Evolutionary conservation across 2,888 invertebrate species (phyloP).

Genomic region (Diogma glabrata): DNA sequence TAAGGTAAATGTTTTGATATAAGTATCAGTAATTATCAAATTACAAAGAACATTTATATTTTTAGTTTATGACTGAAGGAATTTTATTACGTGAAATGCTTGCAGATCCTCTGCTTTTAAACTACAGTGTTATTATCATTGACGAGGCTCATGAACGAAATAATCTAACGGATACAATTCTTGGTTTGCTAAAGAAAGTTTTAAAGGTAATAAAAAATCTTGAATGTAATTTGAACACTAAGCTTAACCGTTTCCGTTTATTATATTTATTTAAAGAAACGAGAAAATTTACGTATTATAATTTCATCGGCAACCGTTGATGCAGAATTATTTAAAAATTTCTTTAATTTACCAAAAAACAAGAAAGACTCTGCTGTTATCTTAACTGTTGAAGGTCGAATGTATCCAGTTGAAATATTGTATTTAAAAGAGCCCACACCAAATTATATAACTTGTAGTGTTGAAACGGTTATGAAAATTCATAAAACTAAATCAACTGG

Average conservation of each 20-base stretch:
- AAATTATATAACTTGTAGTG: conserved; percentile 76
- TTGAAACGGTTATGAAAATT: conserved; percentile 82
- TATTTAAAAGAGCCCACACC: conserved; percentile 77
- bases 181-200: conserved; percentile 90
- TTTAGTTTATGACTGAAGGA: conserved; percentile 92
- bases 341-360: conserved; percentile 51
- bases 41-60: conserved; percentile 12
- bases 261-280: conserved; percentile 44
- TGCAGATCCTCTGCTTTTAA: conserved; percentile 80
- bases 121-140: conserved; percentile 77
- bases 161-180: conserved; percentile 81
- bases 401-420: conserved; percentile 75
- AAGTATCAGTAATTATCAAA: background rate
- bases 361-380: conserved; percentile 61
- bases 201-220: no score
- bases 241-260: no score
- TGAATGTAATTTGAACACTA: no score
- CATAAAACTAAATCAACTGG: conserved; percentile 73
- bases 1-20: conserved; percentile 43
- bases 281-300: conserved; percentile 69
- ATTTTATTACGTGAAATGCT: conserved; percentile 90
- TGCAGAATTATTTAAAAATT: conserved; percentile 70
- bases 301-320: conserved; percentile 94
- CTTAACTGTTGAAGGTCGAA: conserved; percentile 78
- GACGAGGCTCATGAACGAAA: conserved; percentile 96